Percentiles rank a stretch among this genome's conserved stretches.
Evolutionary conservation across 2,113 vertebrate species (phyloP).

Genomic region (Takifugu bimaculatus): DNA sequence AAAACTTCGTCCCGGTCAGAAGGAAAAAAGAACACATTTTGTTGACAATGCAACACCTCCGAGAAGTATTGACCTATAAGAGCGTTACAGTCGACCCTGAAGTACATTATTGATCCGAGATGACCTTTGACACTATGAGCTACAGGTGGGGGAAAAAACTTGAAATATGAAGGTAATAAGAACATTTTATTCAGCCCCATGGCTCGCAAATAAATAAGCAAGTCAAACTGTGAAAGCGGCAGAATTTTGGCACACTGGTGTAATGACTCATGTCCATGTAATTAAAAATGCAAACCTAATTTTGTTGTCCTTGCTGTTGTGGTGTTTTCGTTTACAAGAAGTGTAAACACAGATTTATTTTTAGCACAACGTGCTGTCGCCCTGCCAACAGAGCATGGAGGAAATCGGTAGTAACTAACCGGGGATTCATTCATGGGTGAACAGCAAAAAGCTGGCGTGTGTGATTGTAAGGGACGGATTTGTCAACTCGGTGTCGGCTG

Average conservation of each 20-base stretch:
- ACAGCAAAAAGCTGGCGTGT: too few species aligned
- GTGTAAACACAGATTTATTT: constrained; percentile 1
- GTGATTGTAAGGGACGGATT: too few species aligned
- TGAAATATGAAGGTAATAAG: not conserved
- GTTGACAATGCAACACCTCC: constrained; percentile 1
- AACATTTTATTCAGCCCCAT: not conserved
- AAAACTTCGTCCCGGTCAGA: constrained; percentile 30
- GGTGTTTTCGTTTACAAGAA: not conserved
- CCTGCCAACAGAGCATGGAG: not conserved
- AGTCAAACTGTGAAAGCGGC: too few species aligned
- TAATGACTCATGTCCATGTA: not conserved
- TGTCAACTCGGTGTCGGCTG: too few species aligned
- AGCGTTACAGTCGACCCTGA: constrained; percentile 12
- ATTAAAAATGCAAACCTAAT: not conserved
- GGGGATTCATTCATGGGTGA: constrained; percentile 1
- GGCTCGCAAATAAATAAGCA: too few species aligned
- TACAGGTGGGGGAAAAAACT: not conserved
- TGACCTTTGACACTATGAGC: not conserved
- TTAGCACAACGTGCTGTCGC: not conserved
- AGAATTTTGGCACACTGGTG: not conserved
- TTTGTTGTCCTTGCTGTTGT: not conserved
- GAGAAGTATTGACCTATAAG: constrained; percentile 32
- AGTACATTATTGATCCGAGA: not conserved
- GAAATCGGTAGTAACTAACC: constrained; percentile 1
- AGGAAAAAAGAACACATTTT: not conserved